These are phyloP conservation scores for Tapirus terrestris DNA, from an alignment of 2,113 vertebrate genomes.

Conservation along the genomic window DNA sequence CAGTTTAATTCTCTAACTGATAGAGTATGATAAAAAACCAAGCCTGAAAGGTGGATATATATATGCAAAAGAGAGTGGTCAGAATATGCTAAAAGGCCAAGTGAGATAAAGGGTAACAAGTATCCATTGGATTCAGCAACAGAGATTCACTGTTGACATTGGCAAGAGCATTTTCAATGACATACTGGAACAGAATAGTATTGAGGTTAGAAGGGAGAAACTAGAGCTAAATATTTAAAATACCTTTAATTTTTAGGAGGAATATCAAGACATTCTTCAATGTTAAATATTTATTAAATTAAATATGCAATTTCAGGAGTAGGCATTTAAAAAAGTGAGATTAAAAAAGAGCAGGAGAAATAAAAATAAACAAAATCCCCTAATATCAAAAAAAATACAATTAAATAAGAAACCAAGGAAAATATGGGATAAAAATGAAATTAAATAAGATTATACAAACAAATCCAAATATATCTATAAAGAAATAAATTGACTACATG, in stretches of 20 bases:
- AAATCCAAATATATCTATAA: background rate
- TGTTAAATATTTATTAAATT: background rate
- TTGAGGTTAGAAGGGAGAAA: too few relatives aligned
- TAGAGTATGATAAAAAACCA: background rate
- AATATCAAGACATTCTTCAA: background rate
- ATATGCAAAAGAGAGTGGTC: background rate
- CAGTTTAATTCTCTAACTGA: background rate
- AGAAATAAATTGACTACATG: background rate
- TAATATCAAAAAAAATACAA: background rate
- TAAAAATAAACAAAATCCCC: background rate
- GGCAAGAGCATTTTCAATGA: background rate
- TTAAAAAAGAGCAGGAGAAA: background rate
- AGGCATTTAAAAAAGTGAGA: background rate
- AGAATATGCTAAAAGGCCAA: background rate
- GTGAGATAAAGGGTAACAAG: background rate
- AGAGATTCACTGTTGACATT: background rate
- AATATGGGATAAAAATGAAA: background rate
- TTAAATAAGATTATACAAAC: background rate
- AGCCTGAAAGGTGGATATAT: background rate
- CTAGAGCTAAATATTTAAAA: background rate
- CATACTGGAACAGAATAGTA: background rate
- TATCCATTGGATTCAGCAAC: background rate
- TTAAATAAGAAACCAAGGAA: background rate
- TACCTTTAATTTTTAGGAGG: background rate
- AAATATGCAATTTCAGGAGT: background rate